Evolutionary conservation across 2,888 invertebrate genomes (phyloP).

Genomic region (Amorpha juglandis): DNA sequence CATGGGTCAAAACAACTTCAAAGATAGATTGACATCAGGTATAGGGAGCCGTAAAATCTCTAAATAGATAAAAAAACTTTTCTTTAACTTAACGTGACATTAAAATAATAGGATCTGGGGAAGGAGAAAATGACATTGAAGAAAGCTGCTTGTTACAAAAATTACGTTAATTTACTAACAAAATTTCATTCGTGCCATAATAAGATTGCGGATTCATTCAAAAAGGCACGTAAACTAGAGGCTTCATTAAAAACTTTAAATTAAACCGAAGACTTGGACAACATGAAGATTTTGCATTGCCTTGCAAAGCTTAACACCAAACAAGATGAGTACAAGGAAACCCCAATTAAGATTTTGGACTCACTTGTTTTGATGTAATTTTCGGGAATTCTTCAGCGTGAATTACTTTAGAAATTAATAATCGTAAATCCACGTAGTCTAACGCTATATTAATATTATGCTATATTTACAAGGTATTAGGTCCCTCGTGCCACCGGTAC

Average conservation of each 20-base stretch:
- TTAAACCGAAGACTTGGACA: slow-evolving; percentile 18
- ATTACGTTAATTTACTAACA: neutral
- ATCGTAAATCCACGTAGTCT: no score
- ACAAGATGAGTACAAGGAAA: neutral
- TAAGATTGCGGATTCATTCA: slow-evolving; percentile 10
- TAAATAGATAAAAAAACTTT: no score
- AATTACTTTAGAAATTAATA: no score
- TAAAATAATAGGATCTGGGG: no score
- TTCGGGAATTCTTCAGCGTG: neutral
- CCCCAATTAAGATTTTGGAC: slow-evolving; percentile 4
- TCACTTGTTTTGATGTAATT: neutral
- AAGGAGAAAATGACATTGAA: no score
- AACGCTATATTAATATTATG: no score
- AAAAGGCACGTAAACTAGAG: slow-evolving; percentile 20
- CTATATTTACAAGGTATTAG: no score
- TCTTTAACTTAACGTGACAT: no score
- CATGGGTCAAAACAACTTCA: no score
- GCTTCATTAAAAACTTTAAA: slow-evolving; percentile 27
- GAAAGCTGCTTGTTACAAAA: neutral
- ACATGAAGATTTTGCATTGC: slow-evolving; percentile 14
- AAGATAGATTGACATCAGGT: no score
- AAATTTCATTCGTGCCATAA: neutral
- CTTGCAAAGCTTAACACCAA: slow-evolving; percentile 7
- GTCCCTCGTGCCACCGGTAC: no score
- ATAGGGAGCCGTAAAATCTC: no score